A percentile compares a stretch with the other conserved stretches of the same genome.
Evolutionary conservation across 2,888 invertebrate species (phyloP).

Genomic region (Melinopterus prodromus): DNA sequence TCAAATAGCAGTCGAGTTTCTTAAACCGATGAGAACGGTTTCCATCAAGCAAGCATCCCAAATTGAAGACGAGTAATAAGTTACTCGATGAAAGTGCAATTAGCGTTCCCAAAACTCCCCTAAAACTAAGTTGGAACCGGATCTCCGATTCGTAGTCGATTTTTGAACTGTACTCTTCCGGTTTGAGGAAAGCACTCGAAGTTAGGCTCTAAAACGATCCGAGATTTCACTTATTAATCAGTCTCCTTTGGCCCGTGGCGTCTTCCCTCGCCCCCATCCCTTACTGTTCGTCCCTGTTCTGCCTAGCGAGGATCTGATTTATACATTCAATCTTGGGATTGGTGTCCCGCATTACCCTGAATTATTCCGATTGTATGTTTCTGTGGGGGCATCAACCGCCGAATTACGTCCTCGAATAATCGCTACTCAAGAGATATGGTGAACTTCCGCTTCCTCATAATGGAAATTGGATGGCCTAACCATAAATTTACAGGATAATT

Average conservation of each 20-base stretch:
- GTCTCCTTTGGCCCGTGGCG: conserved; percentile 6
- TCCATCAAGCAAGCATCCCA: not conserved
- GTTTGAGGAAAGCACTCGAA: conserved; percentile 16
- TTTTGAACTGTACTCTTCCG: conserved; percentile 12
- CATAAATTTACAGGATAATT: not conserved
- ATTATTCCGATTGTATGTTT: conserved; percentile 9
- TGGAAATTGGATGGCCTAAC: not conserved
- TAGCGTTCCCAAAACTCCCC: conserved; percentile 18
- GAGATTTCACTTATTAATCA: conserved; percentile 26
- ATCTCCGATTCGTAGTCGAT: conserved; percentile 11
- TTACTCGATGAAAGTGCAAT: conserved; percentile 21
- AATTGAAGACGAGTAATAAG: not conserved
- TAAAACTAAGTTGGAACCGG: conserved; percentile 12
- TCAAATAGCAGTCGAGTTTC: not conserved
- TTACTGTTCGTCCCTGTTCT: not conserved
- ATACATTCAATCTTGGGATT: conserved; percentile 23
- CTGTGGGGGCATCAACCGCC: not conserved
- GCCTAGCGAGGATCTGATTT: conserved; percentile 14
- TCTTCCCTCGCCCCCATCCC: not conserved
- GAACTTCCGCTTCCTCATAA: not conserved
- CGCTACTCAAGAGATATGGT: conserved; percentile 4
- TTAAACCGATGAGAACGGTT: conserved; percentile 14
- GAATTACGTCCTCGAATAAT: not conserved
- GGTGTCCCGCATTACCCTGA: conserved; percentile 15
- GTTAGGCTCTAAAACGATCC: conserved; percentile 19